Conservation (phyloP, 2,797 vertebrate species). For the Sciurus carolinensis region DNA sequence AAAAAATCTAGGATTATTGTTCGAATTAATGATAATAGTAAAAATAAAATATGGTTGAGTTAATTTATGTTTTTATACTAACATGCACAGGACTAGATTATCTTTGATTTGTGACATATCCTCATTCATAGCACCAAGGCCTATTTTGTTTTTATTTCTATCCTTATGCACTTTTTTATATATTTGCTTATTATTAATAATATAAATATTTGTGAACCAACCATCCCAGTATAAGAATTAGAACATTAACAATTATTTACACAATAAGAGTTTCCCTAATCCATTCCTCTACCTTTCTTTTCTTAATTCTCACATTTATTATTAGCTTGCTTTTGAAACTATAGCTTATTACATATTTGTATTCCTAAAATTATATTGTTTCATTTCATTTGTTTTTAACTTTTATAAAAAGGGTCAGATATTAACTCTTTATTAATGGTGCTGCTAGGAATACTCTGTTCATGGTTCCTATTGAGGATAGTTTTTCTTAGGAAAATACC, state of each 20-base stretch:
- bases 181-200: slow-evolving; percentile 40
- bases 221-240: slow-evolving; percentile 16
- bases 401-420: neutral
- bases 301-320: slow-evolving; percentile 59
- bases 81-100: neutral
- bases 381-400: slow-evolving; percentile 53
- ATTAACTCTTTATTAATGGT: neutral
- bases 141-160: slow-evolving; percentile 40
- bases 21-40: slow-evolving; percentile 32
- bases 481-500: neutral
- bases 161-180: neutral
- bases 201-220: slow-evolving; percentile 51
- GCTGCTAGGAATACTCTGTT: neutral
- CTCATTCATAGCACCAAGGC: neutral
- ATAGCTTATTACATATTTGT: neutral
- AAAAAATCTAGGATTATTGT: slow-evolving; percentile 32
- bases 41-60: slow-evolving; percentile 18
- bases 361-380: slow-evolving; percentile 17
- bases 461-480: neutral
- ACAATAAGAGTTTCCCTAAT: neutral
- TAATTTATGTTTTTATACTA: neutral
- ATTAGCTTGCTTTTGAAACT: slow-evolving; percentile 19
- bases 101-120: slow-evolving; percentile 5
- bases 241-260: slow-evolving; percentile 15
- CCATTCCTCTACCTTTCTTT: slow-evolving; percentile 12